These are phyloP conservation scores for Argya squamiceps DNA, from an alignment of 2,797 vertebrate species.

Conservation along the genomic window DNA sequence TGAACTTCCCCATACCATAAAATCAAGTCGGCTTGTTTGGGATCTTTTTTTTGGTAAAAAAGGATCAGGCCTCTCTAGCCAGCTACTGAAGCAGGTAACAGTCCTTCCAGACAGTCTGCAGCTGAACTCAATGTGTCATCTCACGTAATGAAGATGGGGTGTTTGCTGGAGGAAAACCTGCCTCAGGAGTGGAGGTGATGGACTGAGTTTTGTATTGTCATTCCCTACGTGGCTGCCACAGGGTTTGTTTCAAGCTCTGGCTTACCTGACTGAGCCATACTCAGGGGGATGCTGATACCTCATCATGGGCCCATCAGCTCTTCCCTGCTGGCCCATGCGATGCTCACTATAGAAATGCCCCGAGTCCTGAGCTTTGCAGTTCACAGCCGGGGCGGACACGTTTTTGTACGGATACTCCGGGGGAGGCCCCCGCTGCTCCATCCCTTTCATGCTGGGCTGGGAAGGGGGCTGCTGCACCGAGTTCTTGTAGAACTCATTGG, in stretches of 20 bases:
- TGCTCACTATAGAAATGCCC: conserved; percentile 89
- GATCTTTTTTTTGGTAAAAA: background rate
- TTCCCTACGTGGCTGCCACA: accelerated
- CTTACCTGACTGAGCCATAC: conserved; percentile 95
- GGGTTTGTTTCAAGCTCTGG: background rate
- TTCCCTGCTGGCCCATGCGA: conserved; percentile 84
- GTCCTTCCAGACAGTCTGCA: background rate
- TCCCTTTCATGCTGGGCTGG: conserved; percentile 77
- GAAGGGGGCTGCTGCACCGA: conserved; percentile 70
- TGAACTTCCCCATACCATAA: background rate
- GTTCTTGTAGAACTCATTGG: conserved; percentile 91
- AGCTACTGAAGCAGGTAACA: background rate
- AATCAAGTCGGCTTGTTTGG: background rate
- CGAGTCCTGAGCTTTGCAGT: conserved; percentile 86
- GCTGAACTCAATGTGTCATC: background rate
- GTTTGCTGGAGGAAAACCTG: background rate
- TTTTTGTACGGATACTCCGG: conserved; percentile 95
- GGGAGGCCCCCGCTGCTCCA: conserved; percentile 90
- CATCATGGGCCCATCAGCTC: conserved; percentile 88
- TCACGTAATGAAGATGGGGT: background rate
- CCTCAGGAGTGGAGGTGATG: background rate
- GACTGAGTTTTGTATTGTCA: background rate
- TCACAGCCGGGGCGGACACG: conserved; percentile 80
- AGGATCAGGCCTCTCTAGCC: background rate
- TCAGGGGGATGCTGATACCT: conserved; percentile 97